Base-by-base conservation (phyloP, 2,797 vertebrate genomes). In the Sardinella longiceps region DNA sequence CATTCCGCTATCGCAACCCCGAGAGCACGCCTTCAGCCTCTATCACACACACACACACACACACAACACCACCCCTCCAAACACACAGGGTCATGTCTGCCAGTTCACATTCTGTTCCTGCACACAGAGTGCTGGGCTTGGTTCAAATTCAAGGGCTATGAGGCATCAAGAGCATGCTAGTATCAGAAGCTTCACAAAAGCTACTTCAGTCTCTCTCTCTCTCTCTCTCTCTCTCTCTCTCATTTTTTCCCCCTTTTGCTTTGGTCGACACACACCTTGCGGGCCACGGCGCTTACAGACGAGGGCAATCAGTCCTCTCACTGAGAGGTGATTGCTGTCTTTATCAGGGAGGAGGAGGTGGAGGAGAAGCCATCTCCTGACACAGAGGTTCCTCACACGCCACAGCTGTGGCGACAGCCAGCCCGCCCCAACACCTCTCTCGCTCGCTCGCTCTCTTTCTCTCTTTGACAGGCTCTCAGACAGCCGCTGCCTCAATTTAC, bases 291-390 rank as follows among this genome's bases (percentile, higher is more conserved):
- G 4, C 66, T 74, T 33, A 39, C 33, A 20, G 66, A 18, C 33
- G 14, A 81, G 46, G 56, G 82, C 58, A 43, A 83, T 85, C 74
- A 66, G 14, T 82, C 45, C 56, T 86, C 37, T 50, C 50, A 56
- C n/a, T 51, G 74, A 63, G 56, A 86, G 11, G 70, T 86, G 53
- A 85, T 50, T 77, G 66, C 77, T 48, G 85, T 84, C 63, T 80
- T 58, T 82, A 15, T 63, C 30, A 33, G 30, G 66, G 70, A 77
- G 81, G 86, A 89, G 91, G 89, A 92, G 90, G 91, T 88, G 85
- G 90, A 90, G 39, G 85, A 87, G 87, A 87, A 87, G 87, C 88
- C 85, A 89, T 91, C 91, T 89, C 88, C 88, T 56, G 86, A 77
- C 70, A 77, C 70, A 77, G 33, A 77, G 70, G 60, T 77, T 80